A percentile compares a stretch with the other conserved stretches of the same genome.
These are phyloP conservation scores for Mamestra configurata DNA, from an alignment of 1,140 invertebrate genomes.

Conservation along the genomic window DNA sequence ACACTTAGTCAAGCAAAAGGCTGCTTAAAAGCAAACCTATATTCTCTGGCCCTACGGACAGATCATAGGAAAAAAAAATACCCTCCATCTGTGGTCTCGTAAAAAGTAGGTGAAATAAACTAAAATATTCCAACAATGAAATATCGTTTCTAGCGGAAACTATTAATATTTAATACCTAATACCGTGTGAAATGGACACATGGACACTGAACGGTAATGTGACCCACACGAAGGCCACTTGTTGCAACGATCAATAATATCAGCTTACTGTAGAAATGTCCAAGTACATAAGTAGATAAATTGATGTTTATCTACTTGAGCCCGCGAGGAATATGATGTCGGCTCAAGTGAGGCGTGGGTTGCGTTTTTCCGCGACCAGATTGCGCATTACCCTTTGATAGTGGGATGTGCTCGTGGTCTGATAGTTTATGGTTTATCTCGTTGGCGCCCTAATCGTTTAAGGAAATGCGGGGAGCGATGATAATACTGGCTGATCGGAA, in stretches of 20 bases:
- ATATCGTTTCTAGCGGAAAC: not conserved
- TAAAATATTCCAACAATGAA: not conserved
- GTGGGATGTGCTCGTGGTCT: not conserved
- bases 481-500: not conserved
- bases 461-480: not conserved
- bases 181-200: constrained; percentile 8
- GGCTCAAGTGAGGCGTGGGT: not conserved
- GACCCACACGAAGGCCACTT: not conserved
- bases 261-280: constrained; percentile 11
- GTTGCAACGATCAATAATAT: constrained; percentile 34
- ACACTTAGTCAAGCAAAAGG: too few relatives aligned
- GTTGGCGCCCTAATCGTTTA: not conserved
- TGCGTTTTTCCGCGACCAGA: not conserved
- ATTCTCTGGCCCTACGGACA: too few relatives aligned
- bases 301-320: constrained; percentile 31
- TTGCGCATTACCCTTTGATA: constrained; percentile 9
- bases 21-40: too few relatives aligned
- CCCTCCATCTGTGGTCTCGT: too few relatives aligned
- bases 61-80: too few relatives aligned
- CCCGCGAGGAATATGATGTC: not conserved
- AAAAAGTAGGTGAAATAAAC: not conserved
- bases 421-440: not conserved
- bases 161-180: constrained; percentile 16
- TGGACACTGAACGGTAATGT: constrained; percentile 18
- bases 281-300: constrained; percentile 23